Evolutionary conservation across 2,888 invertebrate genomes (phyloP).

Genomic region (Tinea semifulvella): DNA sequence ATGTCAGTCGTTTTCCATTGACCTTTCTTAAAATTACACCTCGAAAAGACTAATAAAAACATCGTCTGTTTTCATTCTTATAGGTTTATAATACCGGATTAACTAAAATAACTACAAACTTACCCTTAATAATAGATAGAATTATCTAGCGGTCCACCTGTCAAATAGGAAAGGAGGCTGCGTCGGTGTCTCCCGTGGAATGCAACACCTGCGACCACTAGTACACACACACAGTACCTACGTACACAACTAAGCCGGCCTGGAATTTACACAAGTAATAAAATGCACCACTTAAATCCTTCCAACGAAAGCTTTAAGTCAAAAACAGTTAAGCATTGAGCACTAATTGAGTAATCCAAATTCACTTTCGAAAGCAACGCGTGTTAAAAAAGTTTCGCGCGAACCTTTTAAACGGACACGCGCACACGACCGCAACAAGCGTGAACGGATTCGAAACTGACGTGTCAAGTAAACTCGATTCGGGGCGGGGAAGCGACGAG

Average conservation of each 20-base stretch:
- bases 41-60: not conserved
- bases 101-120: constrained; percentile 16
- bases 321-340: not conserved
- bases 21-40: not conserved
- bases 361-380: not conserved
- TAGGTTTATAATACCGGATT: not conserved
- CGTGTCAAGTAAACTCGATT: not conserved
- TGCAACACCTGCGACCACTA: constrained; percentile 57
- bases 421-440: not conserved
- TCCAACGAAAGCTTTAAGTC: constrained; percentile 6
- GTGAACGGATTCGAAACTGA: constrained; percentile 1
- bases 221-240: constrained; percentile 46
- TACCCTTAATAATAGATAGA: constrained; percentile 28
- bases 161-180: constrained; percentile 45
- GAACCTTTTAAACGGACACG: not conserved
- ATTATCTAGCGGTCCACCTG: constrained; percentile 46
- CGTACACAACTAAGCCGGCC: constrained; percentile 16
- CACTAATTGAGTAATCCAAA: not conserved
- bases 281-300: not conserved
- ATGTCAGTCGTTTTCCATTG: not conserved
- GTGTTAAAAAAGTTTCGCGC: constrained; percentile 14
- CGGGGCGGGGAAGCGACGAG: not conserved
- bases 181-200: constrained; percentile 52
- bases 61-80: not conserved
- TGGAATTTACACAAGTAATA: constrained; percentile 1